Conservation (phyloP, 2,797 vertebrate species). For the Enoplosus armatus region DNA sequence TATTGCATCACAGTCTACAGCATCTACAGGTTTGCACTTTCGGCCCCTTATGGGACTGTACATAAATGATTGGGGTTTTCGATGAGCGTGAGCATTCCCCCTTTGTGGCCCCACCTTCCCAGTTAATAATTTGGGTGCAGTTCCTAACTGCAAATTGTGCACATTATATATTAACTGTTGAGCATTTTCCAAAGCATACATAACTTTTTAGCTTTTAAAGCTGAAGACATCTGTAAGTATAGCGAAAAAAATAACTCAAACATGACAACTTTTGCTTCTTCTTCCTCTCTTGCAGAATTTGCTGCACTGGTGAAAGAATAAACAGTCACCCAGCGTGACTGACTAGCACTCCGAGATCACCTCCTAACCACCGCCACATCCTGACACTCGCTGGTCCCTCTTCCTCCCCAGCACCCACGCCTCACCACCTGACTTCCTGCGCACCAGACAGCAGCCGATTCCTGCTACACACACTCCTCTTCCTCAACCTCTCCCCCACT, state of each 20-base stretch:
- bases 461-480: conserved; percentile 42
- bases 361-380: conserved; percentile 72
- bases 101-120: background rate
- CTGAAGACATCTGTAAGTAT: background rate
- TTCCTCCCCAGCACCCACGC: conserved; percentile 22
- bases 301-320: conserved; percentile 92
- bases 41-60: no score
- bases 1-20: no score
- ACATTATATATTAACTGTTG: background rate
- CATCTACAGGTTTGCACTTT: no score
- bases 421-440: conserved; percentile 29
- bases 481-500: conserved; percentile 22
- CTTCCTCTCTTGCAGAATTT: conserved; percentile 90
- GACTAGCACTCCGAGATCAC: conserved; percentile 68
- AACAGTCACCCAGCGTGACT: conserved; percentile 73
- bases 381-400: conserved; percentile 22
- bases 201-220: background rate
- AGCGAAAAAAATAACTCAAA: background rate
- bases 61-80: no score
- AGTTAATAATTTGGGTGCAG: background rate
- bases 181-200: background rate
- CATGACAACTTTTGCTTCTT: conserved; percentile 4
- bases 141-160: background rate
- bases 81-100: no score
- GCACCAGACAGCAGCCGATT: conserved; percentile 40